phyloP scores from a whole-genome alignment of 1,140 invertebrate genomes.

The Danaus plexippus region DNA sequence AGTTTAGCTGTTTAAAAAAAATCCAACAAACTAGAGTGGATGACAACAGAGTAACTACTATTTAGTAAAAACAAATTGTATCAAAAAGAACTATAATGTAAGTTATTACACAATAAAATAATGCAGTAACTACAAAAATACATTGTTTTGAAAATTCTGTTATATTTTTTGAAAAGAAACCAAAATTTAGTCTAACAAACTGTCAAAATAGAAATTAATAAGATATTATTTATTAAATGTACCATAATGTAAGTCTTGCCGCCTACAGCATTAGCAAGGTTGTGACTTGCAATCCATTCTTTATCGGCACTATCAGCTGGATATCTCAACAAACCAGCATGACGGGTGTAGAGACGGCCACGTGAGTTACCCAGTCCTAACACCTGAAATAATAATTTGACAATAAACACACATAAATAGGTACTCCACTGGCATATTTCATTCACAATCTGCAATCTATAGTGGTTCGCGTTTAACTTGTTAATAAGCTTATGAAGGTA shows the following conservation, averaged over 20 bases:
- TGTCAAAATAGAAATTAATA: too few relatives aligned
- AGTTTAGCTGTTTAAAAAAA: too few relatives aligned
- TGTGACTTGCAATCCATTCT: slow-evolving; percentile 84
- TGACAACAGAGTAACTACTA: too few relatives aligned
- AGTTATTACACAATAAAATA: background rate
- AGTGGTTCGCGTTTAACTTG: too few relatives aligned
- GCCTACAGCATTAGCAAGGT: slow-evolving; percentile 82
- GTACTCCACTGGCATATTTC: background rate
- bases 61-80: slow-evolving; percentile 7
- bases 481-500: too few relatives aligned
- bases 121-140: slow-evolving; percentile 7
- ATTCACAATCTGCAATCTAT: too few relatives aligned
- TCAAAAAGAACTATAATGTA: slow-evolving; percentile 6
- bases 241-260: slow-evolving; percentile 85
- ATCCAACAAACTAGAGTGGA: too few relatives aligned
- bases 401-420: background rate
- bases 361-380: slow-evolving; percentile 83
- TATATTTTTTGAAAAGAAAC: too few relatives aligned
- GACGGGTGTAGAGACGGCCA: slow-evolving; percentile 82
- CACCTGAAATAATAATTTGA: slow-evolving; percentile 37
- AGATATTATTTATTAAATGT: slow-evolving; percentile 12
- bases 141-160: background rate
- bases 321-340: slow-evolving; percentile 84
- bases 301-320: slow-evolving; percentile 86
- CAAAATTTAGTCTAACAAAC: too few relatives aligned